phyloP scores from a whole-genome alignment of 2,888 invertebrate genomes.

The Cephus spinipes region DNA sequence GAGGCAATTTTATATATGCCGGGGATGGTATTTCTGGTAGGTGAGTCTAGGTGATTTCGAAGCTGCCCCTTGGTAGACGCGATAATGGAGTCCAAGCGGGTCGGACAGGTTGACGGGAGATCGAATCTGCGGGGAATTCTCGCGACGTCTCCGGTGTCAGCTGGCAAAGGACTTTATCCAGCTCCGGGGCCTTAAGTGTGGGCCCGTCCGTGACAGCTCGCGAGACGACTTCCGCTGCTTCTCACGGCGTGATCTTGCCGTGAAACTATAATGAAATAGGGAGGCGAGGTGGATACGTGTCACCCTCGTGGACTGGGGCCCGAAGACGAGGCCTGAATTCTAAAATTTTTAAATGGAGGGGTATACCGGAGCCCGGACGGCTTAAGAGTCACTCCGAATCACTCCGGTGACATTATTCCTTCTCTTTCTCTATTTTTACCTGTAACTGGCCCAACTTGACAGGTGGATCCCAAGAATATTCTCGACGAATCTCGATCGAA shows the following conservation, averaged over 20 bases:
- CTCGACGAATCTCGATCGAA: conserved; percentile 21
- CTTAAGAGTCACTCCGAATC: not conserved
- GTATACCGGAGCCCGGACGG: not conserved
- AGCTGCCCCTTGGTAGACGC: not conserved
- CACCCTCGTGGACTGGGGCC: not conserved
- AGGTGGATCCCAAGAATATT: conserved; percentile 32
- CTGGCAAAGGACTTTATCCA: conserved; percentile 26
- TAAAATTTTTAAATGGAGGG: not conserved
- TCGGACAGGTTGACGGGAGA: conserved; percentile 22
- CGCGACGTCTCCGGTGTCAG: conserved; percentile 23
- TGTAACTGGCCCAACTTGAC: conserved; percentile 17
- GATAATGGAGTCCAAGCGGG: not conserved
- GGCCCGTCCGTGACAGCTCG: conserved; percentile 22
- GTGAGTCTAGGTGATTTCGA: not conserved
- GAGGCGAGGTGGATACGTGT: conserved; percentile 7
- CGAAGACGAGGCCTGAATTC: not conserved
- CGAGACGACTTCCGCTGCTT: conserved; percentile 30
- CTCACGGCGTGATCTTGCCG: conserved; percentile 3
- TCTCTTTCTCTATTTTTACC: not conserved
- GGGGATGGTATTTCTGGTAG: not conserved
- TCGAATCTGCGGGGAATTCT: conserved; percentile 33
- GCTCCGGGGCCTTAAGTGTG: conserved; percentile 5
- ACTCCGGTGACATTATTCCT: not conserved
- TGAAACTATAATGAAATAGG: conserved; percentile 26
- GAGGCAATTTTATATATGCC: not conserved